Percentiles rank a stretch among this genome's conserved stretches.
These are phyloP conservation scores for Amphilophus citrinellus DNA, from an alignment of 2,113 vertebrate species.

Conservation along the genomic window DNA sequence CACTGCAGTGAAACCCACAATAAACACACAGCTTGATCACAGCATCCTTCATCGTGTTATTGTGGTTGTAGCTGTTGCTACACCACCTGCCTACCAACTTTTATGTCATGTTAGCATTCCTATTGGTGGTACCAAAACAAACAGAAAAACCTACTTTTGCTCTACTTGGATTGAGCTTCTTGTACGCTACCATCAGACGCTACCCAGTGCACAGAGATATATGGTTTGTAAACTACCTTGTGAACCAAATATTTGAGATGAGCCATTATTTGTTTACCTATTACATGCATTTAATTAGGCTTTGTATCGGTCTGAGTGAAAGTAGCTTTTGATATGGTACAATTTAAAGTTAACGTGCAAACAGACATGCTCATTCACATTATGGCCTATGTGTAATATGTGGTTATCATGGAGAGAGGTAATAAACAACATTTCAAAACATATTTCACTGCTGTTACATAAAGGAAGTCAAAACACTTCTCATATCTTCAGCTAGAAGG, in stretches of 20 bases:
- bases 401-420: background rate
- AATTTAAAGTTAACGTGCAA: background rate
- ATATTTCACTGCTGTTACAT: slow-evolving; percentile 5
- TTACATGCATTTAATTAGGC: background rate
- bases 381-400: background rate
- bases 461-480: slow-evolving; percentile 46
- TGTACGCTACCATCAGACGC: background rate
- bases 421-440: slow-evolving; percentile 1
- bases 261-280: background rate
- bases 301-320: background rate
- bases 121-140: background rate
- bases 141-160: background rate
- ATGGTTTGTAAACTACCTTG: no score
- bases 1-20: background rate
- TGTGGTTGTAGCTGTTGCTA: background rate
- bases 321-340: background rate
- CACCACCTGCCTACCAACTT: background rate
- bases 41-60: background rate
- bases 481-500: slow-evolving; percentile 47
- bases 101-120: background rate
- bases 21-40: background rate
- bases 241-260: background rate
- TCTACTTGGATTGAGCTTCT: no score
- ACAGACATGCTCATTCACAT: background rate
- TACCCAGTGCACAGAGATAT: background rate